A percentile compares a stretch with the other conserved stretches of the same genome.
phyloP scores from a whole-genome alignment of 2,797 vertebrate genomes.

The Poecilia velifera region DNA sequence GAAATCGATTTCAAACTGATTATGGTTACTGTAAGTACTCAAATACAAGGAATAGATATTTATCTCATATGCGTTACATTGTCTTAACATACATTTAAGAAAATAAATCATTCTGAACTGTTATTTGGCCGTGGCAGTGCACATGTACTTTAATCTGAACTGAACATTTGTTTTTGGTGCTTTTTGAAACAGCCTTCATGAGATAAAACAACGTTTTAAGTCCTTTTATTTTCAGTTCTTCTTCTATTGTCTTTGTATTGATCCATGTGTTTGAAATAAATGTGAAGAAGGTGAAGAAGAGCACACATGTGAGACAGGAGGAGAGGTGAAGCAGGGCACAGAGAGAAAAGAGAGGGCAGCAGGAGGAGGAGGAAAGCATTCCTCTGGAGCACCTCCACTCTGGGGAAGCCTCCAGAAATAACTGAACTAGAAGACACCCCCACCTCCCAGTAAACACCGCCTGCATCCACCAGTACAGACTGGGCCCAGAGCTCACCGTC shows the following conservation, averaged over 20 bases:
- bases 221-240: not conserved
- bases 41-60: no score
- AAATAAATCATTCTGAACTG: no score
- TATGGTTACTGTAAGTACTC: no score
- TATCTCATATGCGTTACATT: no score
- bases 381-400: slow-evolving; percentile 72
- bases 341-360: slow-evolving; percentile 1
- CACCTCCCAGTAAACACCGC: slow-evolving; percentile 39
- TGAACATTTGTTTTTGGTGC: not conserved
- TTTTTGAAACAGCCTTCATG: not conserved
- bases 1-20: no score
- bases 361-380: slow-evolving; percentile 62
- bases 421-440: slow-evolving; percentile 78
- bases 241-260: not conserved
- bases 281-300: slow-evolving; percentile 19
- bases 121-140: no score
- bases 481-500: slow-evolving; percentile 38
- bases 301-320: slow-evolving; percentile 20
- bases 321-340: slow-evolving; percentile 55
- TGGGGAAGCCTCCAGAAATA: slow-evolving; percentile 80
- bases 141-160: not conserved
- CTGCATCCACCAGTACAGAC: slow-evolving; percentile 45
- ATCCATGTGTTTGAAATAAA: slow-evolving; percentile 1
- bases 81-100: no score
- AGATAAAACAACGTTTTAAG: not conserved